Percentiles rank a stretch among this genome's conserved stretches.
phyloP scores from a whole-genome alignment of 2,888 invertebrate genomes.

The Polyommatus iphigenia region DNA sequence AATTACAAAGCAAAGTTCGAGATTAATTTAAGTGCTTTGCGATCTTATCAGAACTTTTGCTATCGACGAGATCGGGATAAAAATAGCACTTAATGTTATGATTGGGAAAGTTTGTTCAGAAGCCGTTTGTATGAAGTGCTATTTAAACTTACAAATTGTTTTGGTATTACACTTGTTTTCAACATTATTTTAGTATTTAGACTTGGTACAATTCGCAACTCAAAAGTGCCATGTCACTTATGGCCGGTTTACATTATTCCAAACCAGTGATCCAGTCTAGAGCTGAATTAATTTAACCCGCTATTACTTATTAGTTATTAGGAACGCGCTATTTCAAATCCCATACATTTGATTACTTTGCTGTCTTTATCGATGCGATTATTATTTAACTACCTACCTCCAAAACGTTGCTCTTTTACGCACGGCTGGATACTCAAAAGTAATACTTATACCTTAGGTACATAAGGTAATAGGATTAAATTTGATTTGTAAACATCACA shows the following conservation, averaged over 20 bases:
- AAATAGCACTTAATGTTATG: constrained; percentile 38
- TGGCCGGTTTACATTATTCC: background rate
- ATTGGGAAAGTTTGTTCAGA: background rate
- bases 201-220: background rate
- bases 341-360: background rate
- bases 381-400: background rate
- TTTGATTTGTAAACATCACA: constrained; percentile 17
- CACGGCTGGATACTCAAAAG: background rate
- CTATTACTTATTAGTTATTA: too few species aligned
- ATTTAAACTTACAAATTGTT: background rate
- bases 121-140: background rate
- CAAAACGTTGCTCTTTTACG: background rate
- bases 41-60: constrained; percentile 46
- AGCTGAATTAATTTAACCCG: too few species aligned
- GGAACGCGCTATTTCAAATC: background rate
- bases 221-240: background rate
- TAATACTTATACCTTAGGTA: background rate
- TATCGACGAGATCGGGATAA: constrained; percentile 42
- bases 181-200: too few species aligned
- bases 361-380: background rate
- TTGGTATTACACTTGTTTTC: background rate
- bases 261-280: too few species aligned
- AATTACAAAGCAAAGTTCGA: constrained; percentile 71
- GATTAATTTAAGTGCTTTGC: constrained; percentile 68
- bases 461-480: constrained; percentile 6